These are phyloP conservation scores for Pristiophorus japonicus DNA, from an alignment of 2,113 vertebrate genomes.

Conservation along the genomic window DNA sequence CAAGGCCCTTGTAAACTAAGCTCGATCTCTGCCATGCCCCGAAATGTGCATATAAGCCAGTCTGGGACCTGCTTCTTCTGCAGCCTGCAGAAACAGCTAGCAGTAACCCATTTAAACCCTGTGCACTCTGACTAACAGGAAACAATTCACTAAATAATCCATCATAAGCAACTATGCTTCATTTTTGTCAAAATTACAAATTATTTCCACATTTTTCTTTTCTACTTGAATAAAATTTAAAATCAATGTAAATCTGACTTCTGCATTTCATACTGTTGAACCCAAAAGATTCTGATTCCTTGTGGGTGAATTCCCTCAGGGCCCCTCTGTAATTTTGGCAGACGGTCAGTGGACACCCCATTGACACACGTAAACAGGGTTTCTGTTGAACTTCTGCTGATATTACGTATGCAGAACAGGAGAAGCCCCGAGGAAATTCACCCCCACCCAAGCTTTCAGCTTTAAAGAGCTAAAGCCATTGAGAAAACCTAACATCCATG, in stretches of 20 bases:
- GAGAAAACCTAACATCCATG: not conserved
- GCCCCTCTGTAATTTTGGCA: not conserved
- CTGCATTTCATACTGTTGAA: not conserved
- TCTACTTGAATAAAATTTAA: not conserved
- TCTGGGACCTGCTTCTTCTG: not conserved
- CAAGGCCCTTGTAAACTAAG: too few species aligned
- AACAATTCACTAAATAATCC: not conserved
- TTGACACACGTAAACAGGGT: not conserved
- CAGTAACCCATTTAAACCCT: not conserved
- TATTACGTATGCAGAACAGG: not conserved
- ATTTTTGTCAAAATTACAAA: not conserved
- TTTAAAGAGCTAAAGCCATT: not conserved
- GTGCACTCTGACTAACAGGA: not conserved
- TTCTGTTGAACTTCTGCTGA: not conserved
- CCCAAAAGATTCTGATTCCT: not conserved
- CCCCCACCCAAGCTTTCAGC: not conserved
- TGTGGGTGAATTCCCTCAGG: not conserved
- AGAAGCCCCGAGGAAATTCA: not conserved
- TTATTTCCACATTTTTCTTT: not conserved
- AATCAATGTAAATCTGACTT: not conserved
- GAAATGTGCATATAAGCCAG: not conserved
- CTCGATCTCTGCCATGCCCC: not conserved
- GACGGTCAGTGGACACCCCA: not conserved
- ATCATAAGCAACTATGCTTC: not conserved
- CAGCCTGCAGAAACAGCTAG: not conserved